Evolutionary conservation across 2,113 vertebrate species (phyloP), one percentile per base, ranked within the genome.

Genomic region (Canis aureus): DNA sequence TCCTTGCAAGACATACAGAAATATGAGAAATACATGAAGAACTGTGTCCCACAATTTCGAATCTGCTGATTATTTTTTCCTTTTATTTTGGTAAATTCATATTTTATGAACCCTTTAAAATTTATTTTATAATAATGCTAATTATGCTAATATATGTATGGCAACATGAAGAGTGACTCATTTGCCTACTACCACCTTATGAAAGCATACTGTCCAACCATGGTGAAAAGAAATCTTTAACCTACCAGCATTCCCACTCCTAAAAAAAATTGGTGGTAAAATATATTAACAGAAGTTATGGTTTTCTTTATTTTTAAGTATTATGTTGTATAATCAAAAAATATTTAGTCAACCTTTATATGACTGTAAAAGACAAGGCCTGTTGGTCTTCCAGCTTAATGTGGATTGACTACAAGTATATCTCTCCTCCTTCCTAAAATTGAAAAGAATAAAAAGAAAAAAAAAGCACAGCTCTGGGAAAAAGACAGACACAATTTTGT

Each of bases 61-160:
- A 64, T 89, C 35, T 89, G 49, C 27, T 89, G 16, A 32, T 49
- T 95, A 51, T 43, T 89, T 83, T 94, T 87, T 90, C 62, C 16
- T 69, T 84, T 94, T 82, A 76, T 71, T 90, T 59, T 32, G 69
- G 25, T 35, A 91, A 69, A 23, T 81, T 94, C 66, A 16, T 59
- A 95, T 73, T 84, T 92, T 43, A 60, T 71, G 38, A 96, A 38
- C 35, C 57, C 49, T 82, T 95, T 86, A 55, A 17, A 73, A 91
- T 15, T 71, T 94, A 38, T 23, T 81, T 94, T 80, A 35, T 66
- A 79, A 49, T 62, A 88, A 79, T 82, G 71, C 51, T 79, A 88
- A 25, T 66, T 86, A 86, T 38, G 32, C 22, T 91, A 71, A 82
- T 71, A 79, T 66, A 5, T 35, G 17, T 25, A 81, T 25, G 55